These are phyloP conservation scores for Turritopsis rubra DNA, from an alignment of 30 jellyfish, hydroid and myxozoan species.

Conservation along the genomic window DNA sequence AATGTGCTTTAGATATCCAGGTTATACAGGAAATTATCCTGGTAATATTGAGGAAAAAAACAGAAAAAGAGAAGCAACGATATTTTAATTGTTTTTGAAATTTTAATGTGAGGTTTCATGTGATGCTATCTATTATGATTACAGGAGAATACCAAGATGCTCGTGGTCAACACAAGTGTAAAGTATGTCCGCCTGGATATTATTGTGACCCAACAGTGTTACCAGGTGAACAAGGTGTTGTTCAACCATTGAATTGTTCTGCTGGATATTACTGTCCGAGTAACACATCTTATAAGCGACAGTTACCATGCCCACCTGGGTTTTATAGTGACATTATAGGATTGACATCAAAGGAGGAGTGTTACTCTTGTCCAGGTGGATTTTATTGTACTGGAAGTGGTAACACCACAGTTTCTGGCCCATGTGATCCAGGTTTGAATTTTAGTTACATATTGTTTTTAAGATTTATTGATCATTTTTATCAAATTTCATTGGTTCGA, in stretches of 20 bases:
- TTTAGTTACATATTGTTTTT: background rate
- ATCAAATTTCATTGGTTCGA: background rate
- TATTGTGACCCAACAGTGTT: slow-evolving; percentile 77
- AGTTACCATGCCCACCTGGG: slow-evolving; percentile 93
- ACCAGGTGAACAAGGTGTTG: slow-evolving; percentile 67
- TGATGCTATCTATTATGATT: background rate
- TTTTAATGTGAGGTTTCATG: background rate
- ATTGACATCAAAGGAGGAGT: slow-evolving; percentile 46
- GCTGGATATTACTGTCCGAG: slow-evolving; percentile 87
- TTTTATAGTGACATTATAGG: slow-evolving; percentile 70
- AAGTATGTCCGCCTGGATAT: slow-evolving; percentile 78
- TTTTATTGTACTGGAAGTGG: slow-evolving; percentile 85
- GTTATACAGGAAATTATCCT: too few species aligned
- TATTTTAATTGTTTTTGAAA: too few species aligned
- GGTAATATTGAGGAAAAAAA: too few species aligned
- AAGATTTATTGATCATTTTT: background rate
- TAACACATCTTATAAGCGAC: slow-evolving; percentile 66
- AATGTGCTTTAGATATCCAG: too few species aligned
- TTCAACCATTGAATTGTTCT: slow-evolving; percentile 68
- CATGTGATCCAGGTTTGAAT: slow-evolving; percentile 58
- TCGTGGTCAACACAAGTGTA: slow-evolving; percentile 61
- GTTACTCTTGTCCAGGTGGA: slow-evolving; percentile 78
- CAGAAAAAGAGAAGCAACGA: too few species aligned
- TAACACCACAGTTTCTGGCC: slow-evolving; percentile 49
- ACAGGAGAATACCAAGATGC: slow-evolving; percentile 80